Conservation (phyloP, 2,888 invertebrate genomes). For the Acleris holmiana region DNA sequence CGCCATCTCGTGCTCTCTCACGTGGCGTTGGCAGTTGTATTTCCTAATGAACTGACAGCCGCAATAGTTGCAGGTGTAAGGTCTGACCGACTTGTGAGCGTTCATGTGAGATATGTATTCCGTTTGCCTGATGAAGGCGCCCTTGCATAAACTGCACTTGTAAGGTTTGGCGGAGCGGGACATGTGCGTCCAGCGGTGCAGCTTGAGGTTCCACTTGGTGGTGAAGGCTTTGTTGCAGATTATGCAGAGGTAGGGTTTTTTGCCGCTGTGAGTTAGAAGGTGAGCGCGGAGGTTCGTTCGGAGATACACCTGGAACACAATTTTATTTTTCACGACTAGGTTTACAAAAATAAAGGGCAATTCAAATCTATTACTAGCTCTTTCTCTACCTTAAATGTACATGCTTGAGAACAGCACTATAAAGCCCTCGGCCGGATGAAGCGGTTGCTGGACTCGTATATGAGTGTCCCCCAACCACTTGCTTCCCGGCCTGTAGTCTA, state of each 20-base stretch:
- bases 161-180: conserved; percentile 92
- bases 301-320: conserved; percentile 86
- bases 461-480: too few species aligned
- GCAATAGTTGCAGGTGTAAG: conserved; percentile 95
- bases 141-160: conserved; percentile 92
- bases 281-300: conserved; percentile 92
- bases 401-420: too few species aligned
- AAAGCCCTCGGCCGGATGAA: too few species aligned
- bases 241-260: conserved; percentile 90
- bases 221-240: conserved; percentile 94
- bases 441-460: too few species aligned
- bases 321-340: neutral
- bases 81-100: conserved; percentile 92
- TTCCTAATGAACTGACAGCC: conserved; percentile 95
- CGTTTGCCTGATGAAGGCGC: conserved; percentile 92
- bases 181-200: conserved; percentile 95
- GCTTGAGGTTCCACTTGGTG: conserved; percentile 95
- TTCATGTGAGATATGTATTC: conserved; percentile 94
- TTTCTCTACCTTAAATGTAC: too few species aligned
- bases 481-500: too few species aligned
- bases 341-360: too few species aligned
- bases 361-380: too few species aligned
- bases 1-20: conserved; percentile 91
- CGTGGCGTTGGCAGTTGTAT: conserved; percentile 94
- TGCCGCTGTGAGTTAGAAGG: conserved; percentile 90